phyloP scores from a whole-genome alignment of 2,113 vertebrate genomes.

The Bujurquina vittata region DNA sequence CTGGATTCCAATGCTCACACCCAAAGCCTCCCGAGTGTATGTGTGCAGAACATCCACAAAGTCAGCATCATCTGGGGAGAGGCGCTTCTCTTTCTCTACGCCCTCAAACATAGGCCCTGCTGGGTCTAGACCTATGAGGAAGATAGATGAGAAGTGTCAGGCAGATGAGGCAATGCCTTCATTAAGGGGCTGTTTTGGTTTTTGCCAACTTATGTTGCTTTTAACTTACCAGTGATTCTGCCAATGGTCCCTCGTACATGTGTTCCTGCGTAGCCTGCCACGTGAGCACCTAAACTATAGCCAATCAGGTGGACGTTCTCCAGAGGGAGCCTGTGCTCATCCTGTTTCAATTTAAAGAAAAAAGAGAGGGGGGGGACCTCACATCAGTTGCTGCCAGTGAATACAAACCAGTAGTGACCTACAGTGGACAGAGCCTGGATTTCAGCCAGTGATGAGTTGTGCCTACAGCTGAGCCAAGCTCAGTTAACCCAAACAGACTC shows the following conservation, averaged over 20 bases:
- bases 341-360: slow-evolving; percentile 72
- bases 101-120: slow-evolving; percentile 98
- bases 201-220: not conserved
- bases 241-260: slow-evolving; percentile 86
- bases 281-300: slow-evolving; percentile 95
- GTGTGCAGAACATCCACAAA: slow-evolving; percentile 98
- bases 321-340: slow-evolving; percentile 81
- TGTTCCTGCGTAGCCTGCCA: slow-evolving; percentile 92
- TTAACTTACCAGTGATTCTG: slow-evolving; percentile 89
- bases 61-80: slow-evolving; percentile 92
- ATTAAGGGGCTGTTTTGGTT: accelerated
- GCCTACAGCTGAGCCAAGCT: slow-evolving; percentile 37
- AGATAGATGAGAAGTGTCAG: not conserved
- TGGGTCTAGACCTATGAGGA: slow-evolving; percentile 88
- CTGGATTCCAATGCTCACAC: slow-evolving; percentile 95
- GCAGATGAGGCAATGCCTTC: not conserved
- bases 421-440: slow-evolving; percentile 18
- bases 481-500: slow-evolving; percentile 35
- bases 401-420: slow-evolving; percentile 3
- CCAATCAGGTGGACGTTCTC: slow-evolving; percentile 91
- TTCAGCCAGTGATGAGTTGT: slow-evolving; percentile 20
- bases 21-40: slow-evolving; percentile 89
- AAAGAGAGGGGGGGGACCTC: too few species aligned
- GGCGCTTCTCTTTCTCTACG: slow-evolving; percentile 82
- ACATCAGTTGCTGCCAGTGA: slow-evolving; percentile 35